Percentiles rank a stretch among this genome's conserved stretches.
phyloP scores from a whole-genome alignment of 1,140 invertebrate genomes.

The Drosophila sucinea region DNA sequence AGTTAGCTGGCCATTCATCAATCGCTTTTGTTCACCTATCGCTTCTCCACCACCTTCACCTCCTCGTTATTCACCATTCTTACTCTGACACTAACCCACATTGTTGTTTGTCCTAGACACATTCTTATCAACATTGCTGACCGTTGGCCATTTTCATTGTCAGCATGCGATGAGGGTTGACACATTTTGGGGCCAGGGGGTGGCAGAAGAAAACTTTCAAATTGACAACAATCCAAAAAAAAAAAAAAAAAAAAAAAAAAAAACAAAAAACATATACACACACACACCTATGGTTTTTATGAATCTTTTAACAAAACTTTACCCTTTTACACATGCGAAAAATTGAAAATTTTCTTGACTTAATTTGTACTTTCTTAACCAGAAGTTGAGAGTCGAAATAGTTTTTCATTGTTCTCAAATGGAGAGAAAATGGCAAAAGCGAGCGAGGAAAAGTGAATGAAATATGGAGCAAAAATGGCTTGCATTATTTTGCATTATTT shows the following conservation, averaged over 20 bases:
- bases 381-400: constrained; percentile 45
- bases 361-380: constrained; percentile 1
- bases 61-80: constrained; percentile 7
- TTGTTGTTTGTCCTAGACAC: constrained; percentile 29
- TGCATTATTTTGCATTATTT: constrained; percentile 64
- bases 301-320: neutral
- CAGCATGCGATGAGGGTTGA: constrained; percentile 31
- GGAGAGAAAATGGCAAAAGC: neutral
- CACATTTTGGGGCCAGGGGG: constrained; percentile 10
- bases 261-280: neutral
- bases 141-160: constrained; percentile 57
- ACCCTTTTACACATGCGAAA: too few relatives aligned
- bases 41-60: neutral
- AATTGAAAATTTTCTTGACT: constrained; percentile 24
- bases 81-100: constrained; percentile 50
- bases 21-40: constrained; percentile 2
- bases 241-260: neutral
- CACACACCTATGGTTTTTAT: neutral
- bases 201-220: neutral
- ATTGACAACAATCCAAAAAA: constrained; percentile 9
- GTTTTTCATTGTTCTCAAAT: constrained; percentile 47
- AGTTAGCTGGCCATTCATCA: constrained; percentile 1
- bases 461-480: neutral
- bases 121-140: constrained; percentile 38
- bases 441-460: constrained; percentile 14